Base-by-base conservation (phyloP, 1,140 invertebrate genomes). In the Drosophila paulistorum region DNA sequence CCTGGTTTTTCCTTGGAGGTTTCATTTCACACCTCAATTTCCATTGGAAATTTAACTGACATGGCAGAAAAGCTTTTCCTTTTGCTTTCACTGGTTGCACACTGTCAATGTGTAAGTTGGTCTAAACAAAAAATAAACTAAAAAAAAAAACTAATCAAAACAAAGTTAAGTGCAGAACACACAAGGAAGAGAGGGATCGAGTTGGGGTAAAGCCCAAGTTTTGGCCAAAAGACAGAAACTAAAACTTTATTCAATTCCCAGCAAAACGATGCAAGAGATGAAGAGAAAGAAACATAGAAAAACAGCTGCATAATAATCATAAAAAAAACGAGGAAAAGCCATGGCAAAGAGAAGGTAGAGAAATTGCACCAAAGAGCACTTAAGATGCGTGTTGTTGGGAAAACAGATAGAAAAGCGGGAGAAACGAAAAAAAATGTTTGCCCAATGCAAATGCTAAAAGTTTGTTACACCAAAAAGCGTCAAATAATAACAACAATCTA, bases 191-290 rank as follows among this genome's bases (percentile, higher is more conserved):
- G 63, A 71, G 57, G 65, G 45, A 23, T 20, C 9, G 10, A 51
- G 3, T 9, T 14, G 30, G 30, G 30, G 30, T 11, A 23, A 11
- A 11, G 45, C 17, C 26, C 61, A 71, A 71, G 54, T 80, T 45
- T 41, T 67, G 65, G 48, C 11, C 60, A 45, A 39, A 62, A 37
- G 57, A 37, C 64, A 39, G 20, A 13, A 45, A 62, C 3, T 42
- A 75, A 84, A 87, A 87, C 64, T 86, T 87, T 86, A 86, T 87
- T 86, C 84, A 86, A 86, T 87, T 83, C 66, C 35, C 6, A 30
- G 68, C 42, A 75, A 33, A 75, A 42, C 23, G 48, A 54, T 30
- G 11, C 7, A 61, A 60, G 45, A 20, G 17, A 48, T 17, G 14
- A 14, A 14, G 6, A 17, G 45, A 51, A 51, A 23, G 45, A 23